Evolutionary conservation across 2,113 vertebrate genomes (phyloP).

Genomic region (Hydrochoerus hydrochaeris): DNA sequence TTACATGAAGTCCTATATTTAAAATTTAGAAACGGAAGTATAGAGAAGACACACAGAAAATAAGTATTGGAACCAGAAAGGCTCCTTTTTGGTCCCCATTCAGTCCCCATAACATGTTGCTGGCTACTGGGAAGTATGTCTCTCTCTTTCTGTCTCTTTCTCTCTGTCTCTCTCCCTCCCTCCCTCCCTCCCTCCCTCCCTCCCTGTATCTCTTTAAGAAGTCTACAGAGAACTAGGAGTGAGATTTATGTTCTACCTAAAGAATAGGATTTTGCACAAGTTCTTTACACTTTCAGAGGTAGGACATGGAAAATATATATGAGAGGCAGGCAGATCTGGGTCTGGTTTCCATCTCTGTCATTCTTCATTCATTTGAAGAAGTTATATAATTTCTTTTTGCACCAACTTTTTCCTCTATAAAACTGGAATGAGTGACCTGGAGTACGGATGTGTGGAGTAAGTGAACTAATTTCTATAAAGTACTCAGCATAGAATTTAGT

Average conservation of each 20-base stretch:
- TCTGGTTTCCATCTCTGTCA: neutral
- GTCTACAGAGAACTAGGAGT: neutral
- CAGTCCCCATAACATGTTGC: neutral
- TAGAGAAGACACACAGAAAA: neutral
- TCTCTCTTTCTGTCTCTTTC: too few species aligned
- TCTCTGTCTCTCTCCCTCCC: too few species aligned
- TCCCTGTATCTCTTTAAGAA: neutral
- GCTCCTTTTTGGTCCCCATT: neutral
- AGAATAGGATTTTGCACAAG: neutral
- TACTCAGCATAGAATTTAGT: neutral
- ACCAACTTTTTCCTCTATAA: neutral
- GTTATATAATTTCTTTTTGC: slow-evolving; percentile 21
- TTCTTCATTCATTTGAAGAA: neutral
- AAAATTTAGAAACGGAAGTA: neutral
- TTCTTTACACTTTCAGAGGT: neutral
- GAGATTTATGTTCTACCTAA: neutral
- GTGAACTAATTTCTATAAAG: neutral
- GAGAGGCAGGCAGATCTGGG: neutral
- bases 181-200: too few species aligned
- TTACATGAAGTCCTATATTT: neutral
- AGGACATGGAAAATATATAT: neutral
- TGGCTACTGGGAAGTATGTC: neutral
- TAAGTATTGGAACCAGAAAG: neutral
- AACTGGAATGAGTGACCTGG: neutral
- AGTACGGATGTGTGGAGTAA: neutral